Percentiles rank a stretch among this genome's conserved stretches.
phyloP scores from a whole-genome alignment of 2,888 invertebrate genomes.

The Thecophora atra region DNA sequence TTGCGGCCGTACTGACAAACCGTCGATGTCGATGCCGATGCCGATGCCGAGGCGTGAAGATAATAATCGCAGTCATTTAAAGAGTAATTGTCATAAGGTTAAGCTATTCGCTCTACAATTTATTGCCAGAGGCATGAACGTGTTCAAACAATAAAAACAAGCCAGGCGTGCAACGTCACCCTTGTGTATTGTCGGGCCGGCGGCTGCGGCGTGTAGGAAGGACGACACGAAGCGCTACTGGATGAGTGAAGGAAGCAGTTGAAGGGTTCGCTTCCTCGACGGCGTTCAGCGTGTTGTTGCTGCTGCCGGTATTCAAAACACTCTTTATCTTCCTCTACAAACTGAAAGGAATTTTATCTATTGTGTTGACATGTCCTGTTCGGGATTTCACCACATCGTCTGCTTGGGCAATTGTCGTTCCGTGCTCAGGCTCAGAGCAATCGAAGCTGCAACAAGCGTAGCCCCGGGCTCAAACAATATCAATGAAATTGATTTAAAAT shows the following conservation, averaged over 20 bases:
- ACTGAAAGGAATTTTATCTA: constrained; percentile 49
- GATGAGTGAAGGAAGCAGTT: constrained; percentile 52
- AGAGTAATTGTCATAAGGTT: constrained; percentile 60
- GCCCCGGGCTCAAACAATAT: constrained; percentile 39
- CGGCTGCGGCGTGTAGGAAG: constrained; percentile 36
- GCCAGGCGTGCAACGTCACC: constrained; percentile 57
- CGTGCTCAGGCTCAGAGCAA: constrained; percentile 30
- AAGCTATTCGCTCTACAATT: constrained; percentile 54
- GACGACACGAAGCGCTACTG: constrained; percentile 50
- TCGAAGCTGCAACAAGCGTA: constrained; percentile 37
- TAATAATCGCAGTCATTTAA: constrained; percentile 53
- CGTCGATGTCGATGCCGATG: too few relatives aligned
- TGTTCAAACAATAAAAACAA: constrained; percentile 59
- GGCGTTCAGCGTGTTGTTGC: constrained; percentile 45
- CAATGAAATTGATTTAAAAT: constrained; percentile 45
- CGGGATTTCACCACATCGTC: constrained; percentile 35
- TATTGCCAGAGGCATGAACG: constrained; percentile 46
- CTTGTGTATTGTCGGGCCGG: constrained; percentile 53
- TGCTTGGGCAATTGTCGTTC: neutral
- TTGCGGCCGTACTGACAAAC: neutral
- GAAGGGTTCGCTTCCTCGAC: constrained; percentile 37
- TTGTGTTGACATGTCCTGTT: constrained; percentile 57
- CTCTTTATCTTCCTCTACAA: constrained; percentile 31
- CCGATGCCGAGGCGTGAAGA: constrained; percentile 46
- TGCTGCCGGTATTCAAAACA: constrained; percentile 31